A percentile compares a stretch with the other conserved stretches of the same genome.
phyloP scores from a whole-genome alignment of 1,140 invertebrate genomes.

The Drosophila arizonae region DNA sequence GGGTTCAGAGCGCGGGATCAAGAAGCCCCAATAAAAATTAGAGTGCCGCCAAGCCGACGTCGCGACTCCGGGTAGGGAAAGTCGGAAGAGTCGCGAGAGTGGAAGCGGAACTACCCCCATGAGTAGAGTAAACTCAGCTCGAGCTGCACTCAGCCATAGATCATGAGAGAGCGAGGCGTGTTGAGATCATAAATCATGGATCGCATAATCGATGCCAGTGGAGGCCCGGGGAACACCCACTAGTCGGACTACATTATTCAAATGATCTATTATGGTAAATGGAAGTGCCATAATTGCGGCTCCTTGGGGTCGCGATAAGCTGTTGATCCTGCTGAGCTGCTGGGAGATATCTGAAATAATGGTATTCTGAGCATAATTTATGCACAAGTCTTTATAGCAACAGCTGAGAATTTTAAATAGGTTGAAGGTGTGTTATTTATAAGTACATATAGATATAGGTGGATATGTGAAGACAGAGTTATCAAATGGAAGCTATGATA shows the following conservation, averaged over 20 bases:
- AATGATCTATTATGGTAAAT: slow-evolving; percentile 52
- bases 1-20: slow-evolving; percentile 12
- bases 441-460: too few species aligned
- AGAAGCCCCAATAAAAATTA: slow-evolving; percentile 65
- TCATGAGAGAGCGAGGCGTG: slow-evolving; percentile 37
- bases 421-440: too few species aligned
- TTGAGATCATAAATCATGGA: slow-evolving; percentile 66
- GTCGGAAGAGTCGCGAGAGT: slow-evolving; percentile 25
- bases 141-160: slow-evolving; percentile 55
- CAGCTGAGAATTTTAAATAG: too few species aligned
- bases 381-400: too few species aligned
- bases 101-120: slow-evolving; percentile 45
- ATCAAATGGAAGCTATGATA: too few species aligned
- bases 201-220: slow-evolving; percentile 52
- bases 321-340: background rate
- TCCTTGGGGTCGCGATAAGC: slow-evolving; percentile 5
- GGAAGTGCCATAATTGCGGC: slow-evolving; percentile 35
- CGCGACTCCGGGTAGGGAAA: slow-evolving; percentile 8
- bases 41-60: slow-evolving; percentile 59
- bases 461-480: too few species aligned
- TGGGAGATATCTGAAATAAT: background rate
- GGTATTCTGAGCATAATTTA: background rate
- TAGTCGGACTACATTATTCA: slow-evolving; percentile 19
- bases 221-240: slow-evolving; percentile 4
- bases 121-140: slow-evolving; percentile 21